Conservation (phyloP, 2,888 invertebrate species). For the Diarsia mendica region DNA sequence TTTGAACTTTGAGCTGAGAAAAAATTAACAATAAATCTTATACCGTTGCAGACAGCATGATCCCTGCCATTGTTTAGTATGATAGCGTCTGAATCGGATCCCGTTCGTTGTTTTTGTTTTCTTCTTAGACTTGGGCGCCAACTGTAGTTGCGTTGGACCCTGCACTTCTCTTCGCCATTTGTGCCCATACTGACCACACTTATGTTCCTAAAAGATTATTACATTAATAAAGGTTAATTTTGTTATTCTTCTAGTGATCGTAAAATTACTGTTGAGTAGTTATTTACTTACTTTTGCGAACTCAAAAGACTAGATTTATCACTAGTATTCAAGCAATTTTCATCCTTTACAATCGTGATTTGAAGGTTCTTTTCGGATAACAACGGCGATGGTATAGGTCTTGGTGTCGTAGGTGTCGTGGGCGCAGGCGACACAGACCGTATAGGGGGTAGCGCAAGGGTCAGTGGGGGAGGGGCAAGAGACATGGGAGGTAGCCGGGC, state of each 20-base stretch:
- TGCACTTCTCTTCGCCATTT: slow-evolving; percentile 86
- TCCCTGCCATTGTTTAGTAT: slow-evolving; percentile 93
- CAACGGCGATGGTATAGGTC: slow-evolving; percentile 81
- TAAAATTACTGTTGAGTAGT: neutral
- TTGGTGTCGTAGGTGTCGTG: slow-evolving; percentile 81
- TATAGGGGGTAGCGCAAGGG: slow-evolving; percentile 78
- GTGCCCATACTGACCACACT: slow-evolving; percentile 76
- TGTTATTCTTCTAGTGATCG: neutral
- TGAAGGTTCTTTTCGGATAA: slow-evolving; percentile 86
- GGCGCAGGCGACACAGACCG: slow-evolving; percentile 78
- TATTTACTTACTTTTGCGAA: slow-evolving; percentile 85
- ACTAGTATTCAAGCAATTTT: slow-evolving; percentile 84
- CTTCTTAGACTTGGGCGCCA: slow-evolving; percentile 94
- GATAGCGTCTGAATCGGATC: slow-evolving; percentile 91
- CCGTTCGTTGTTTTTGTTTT: slow-evolving; percentile 90
- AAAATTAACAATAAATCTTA: slow-evolving; percentile 55
- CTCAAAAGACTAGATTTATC: slow-evolving; percentile 88
- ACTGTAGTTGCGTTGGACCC: slow-evolving; percentile 93
- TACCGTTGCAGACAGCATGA: slow-evolving; percentile 94
- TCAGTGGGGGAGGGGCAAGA: slow-evolving; percentile 79
- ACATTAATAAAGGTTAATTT: neutral
- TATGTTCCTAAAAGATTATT: slow-evolving; percentile 75
- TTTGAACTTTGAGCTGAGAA: neutral
- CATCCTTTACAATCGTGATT: slow-evolving; percentile 83
- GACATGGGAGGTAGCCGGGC: slow-evolving; percentile 84